Evolutionary conservation across 1,140 invertebrate species (phyloP).

Genomic region (Parapsyche elsis): DNA sequence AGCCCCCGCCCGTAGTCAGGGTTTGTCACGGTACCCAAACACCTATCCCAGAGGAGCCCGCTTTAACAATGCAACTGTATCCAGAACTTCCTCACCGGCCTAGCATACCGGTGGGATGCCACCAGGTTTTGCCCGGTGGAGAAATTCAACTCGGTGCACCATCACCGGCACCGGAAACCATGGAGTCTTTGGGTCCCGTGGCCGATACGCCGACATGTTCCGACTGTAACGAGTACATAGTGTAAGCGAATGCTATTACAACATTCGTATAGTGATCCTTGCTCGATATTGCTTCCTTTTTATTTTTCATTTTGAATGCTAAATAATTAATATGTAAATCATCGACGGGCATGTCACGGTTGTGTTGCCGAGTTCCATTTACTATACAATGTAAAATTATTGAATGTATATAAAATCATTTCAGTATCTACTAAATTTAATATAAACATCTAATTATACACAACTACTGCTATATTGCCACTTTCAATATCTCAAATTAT

Average conservation of each 20-base stretch:
- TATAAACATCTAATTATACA: no score
- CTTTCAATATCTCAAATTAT: no score
- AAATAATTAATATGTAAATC: conserved; percentile 10
- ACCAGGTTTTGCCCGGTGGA: conserved; percentile 62
- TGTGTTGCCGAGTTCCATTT: neutral
- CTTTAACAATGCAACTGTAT: conserved; percentile 56
- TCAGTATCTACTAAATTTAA: no score
- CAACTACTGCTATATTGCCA: no score
- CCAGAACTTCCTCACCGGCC: conserved; percentile 63
- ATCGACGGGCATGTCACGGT: neutral
- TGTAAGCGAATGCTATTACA: conserved; percentile 70
- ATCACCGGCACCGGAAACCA: conserved; percentile 58
- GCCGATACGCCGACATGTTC: conserved; percentile 73
- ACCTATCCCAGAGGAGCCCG: conserved; percentile 49
- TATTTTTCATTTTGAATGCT: conserved; percentile 16
- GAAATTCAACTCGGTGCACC: conserved; percentile 61
- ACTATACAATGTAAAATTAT: no score
- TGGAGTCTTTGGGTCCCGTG: conserved; percentile 60
- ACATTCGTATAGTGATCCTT: conserved; percentile 19
- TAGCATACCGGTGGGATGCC: conserved; percentile 65
- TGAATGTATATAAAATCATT: no score
- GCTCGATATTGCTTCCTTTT: conserved; percentile 35
- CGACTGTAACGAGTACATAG: conserved; percentile 79
- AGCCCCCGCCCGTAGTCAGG: conserved; percentile 51
- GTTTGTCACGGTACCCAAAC: conserved; percentile 58